These are phyloP conservation scores for Bilobella aurantiaca DNA, from an alignment of 1,140 invertebrate species.

Conservation along the genomic window DNA sequence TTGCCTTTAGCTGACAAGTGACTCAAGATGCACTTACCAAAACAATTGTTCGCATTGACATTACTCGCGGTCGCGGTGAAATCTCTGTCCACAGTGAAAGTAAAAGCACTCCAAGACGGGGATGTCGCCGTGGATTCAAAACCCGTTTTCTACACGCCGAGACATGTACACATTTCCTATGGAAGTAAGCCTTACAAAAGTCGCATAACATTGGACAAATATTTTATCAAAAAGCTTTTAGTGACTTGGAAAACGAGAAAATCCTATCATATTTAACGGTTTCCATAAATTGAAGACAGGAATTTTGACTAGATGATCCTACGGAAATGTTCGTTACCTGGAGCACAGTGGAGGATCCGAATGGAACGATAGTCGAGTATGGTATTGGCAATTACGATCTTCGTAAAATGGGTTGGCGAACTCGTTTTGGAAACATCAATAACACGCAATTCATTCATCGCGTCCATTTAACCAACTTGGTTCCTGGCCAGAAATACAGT, in stretches of 20 bases:
- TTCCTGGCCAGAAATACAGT: slow-evolving; percentile 53
- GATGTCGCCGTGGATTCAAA: too few relatives aligned
- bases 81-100: too few relatives aligned
- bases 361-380: slow-evolving; percentile 62
- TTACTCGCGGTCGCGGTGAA: too few relatives aligned
- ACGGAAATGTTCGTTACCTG: slow-evolving; percentile 75
- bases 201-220: too few relatives aligned
- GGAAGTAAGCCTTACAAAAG: slow-evolving; percentile 49
- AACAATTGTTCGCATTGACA: too few relatives aligned
- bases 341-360: slow-evolving; percentile 64
- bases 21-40: too few relatives aligned
- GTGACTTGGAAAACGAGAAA: slow-evolving; percentile 17
- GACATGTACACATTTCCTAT: slow-evolving; percentile 59
- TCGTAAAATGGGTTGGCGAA: slow-evolving; percentile 51
- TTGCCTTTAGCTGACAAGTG: too few relatives aligned
- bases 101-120: too few relatives aligned
- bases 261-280: neutral
- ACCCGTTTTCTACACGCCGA: slow-evolving; percentile 50
- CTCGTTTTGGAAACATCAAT: slow-evolving; percentile 56
- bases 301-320: slow-evolving; percentile 44
- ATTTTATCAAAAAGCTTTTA: slow-evolving; percentile 14
- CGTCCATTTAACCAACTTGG: slow-evolving; percentile 51
- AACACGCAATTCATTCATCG: slow-evolving; percentile 68
- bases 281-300: too few relatives aligned
- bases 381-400: slow-evolving; percentile 51